These are phyloP conservation scores for Diphyllodes magnificus DNA, from an alignment of 2,113 vertebrate genomes.

Conservation along the genomic window DNA sequence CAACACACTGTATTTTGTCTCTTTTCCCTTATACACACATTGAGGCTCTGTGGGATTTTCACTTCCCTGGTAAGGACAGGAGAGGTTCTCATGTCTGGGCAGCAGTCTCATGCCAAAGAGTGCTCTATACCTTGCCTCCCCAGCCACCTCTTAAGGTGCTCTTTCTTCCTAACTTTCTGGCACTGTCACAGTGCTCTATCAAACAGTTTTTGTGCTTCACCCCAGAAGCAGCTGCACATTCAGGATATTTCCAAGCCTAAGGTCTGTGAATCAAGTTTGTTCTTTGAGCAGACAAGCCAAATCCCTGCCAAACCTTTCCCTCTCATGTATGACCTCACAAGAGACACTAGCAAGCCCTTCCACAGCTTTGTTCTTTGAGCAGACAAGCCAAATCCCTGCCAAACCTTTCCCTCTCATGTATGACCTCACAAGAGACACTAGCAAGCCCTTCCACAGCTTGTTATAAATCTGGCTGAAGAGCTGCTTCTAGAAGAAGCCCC, in stretches of 20 bases:
- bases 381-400: background rate
- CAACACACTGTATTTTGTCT: background rate
- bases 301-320: background rate
- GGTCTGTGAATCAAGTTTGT: background rate
- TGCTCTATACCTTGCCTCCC: background rate
- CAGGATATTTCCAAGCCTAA: background rate
- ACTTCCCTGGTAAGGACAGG: background rate
- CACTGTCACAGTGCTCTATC: background rate
- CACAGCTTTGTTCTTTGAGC: background rate
- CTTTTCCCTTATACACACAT: background rate
- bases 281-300: background rate
- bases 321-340: background rate
- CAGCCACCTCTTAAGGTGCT: background rate
- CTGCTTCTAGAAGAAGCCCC: background rate
- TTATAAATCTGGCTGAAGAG: background rate
- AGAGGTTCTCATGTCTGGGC: background rate
- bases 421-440: background rate
- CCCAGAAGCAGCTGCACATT: background rate
- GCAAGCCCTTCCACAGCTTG: background rate
- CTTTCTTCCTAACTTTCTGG: background rate
- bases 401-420: background rate
- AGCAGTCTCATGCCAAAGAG: background rate
- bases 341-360: background rate
- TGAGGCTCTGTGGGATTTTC: background rate
- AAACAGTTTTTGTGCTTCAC: background rate